Percentiles rank a stretch among this genome's conserved stretches.
phyloP scores from a whole-genome alignment of 2,797 vertebrate genomes.

The Chrosomus eos region DNA sequence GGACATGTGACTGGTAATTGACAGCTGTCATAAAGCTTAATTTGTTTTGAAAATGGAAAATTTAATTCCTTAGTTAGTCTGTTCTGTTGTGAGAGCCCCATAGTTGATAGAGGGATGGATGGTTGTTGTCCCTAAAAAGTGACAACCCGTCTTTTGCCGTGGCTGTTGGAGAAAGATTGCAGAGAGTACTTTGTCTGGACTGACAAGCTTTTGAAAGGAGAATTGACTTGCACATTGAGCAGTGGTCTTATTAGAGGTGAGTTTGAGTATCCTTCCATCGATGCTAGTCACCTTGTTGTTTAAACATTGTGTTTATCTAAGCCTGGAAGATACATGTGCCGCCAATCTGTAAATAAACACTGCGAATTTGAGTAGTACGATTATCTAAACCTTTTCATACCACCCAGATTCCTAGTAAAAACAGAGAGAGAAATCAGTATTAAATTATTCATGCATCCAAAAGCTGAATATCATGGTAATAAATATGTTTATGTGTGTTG shows the following conservation, averaged over 20 bases:
- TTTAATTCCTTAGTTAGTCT: not conserved
- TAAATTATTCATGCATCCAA: not conserved
- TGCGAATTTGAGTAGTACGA: not conserved
- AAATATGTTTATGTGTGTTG: not conserved
- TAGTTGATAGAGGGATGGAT: not conserved
- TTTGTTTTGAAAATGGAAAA: not conserved
- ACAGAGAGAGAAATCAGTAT: not conserved
- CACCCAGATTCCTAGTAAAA: not conserved
- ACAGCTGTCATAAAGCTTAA: not conserved
- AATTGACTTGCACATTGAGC: conserved; percentile 14
- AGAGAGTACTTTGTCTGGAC: not conserved
- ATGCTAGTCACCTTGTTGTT: conserved; percentile 16
- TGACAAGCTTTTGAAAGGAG: conserved; percentile 31
- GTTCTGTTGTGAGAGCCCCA: not conserved
- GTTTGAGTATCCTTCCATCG: conserved; percentile 1
- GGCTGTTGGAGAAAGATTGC: conserved; percentile 9
- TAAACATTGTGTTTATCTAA: not conserved
- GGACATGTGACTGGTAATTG: not conserved
- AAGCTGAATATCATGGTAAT: not conserved
- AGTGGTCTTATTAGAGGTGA: conserved; percentile 21
- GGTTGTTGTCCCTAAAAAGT: not conserved
- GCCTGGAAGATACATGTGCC: not conserved
- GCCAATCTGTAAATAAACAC: not conserved
- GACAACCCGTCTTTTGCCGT: no score
- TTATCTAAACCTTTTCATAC: not conserved